Evolutionary conservation across 1,140 invertebrate species (phyloP).

Genomic region (Scaptomyza hsui): DNA sequence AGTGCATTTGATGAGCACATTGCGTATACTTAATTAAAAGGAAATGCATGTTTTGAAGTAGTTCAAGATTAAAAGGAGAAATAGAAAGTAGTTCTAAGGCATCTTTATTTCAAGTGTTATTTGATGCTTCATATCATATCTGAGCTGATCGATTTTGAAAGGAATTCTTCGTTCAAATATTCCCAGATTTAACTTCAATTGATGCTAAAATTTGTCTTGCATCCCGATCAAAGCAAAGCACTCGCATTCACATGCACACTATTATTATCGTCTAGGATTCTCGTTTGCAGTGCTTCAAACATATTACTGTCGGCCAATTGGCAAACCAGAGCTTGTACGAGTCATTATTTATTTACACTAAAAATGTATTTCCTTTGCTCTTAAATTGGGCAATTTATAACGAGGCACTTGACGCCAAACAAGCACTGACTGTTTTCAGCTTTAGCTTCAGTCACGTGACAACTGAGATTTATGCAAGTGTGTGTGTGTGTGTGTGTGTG

Average conservation of each 20-base stretch:
- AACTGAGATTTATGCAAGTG: conserved; percentile 43
- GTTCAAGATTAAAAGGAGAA: no score
- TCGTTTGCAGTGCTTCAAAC: conserved; percentile 23
- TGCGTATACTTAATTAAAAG: no score
- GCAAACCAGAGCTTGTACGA: conserved; percentile 34
- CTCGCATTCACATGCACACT: neutral
- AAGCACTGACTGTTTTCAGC: conserved; percentile 30
- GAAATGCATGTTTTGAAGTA: no score
- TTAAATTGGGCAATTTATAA: conserved; percentile 79
- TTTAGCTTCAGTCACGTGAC: conserved; percentile 55
- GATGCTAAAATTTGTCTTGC: neutral
- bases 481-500: conserved; percentile 21
- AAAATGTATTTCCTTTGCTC: conserved; percentile 76
- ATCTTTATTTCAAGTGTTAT: no score
- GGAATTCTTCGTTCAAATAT: no score
- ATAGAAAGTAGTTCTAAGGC: no score
- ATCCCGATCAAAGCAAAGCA: neutral
- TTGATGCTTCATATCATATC: no score
- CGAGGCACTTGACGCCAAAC: conserved; percentile 73
- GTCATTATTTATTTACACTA: conserved; percentile 78
- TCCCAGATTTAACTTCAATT: neutral
- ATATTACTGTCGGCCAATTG: conserved; percentile 40
- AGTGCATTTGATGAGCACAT: neutral
- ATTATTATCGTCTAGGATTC: neutral
- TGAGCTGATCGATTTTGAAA: no score